These are phyloP conservation scores for Okapia johnstoni DNA, from an alignment of 2,113 vertebrate genomes.

Conservation along the genomic window DNA sequence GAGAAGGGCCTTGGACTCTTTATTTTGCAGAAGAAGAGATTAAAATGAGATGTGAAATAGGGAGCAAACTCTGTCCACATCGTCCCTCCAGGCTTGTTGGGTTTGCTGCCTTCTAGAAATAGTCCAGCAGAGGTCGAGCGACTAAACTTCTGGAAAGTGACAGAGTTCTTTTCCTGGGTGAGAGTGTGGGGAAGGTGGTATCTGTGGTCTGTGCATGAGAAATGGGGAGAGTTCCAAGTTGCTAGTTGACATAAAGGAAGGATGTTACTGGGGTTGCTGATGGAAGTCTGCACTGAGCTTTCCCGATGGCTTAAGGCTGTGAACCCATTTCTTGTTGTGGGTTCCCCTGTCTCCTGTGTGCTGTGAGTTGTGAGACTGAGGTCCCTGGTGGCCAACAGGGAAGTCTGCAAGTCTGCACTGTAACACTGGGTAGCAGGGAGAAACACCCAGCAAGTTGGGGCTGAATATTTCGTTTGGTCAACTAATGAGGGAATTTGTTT, in stretches of 20 bases:
- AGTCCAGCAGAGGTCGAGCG: background rate
- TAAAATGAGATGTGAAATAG: background rate
- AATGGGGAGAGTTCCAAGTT: background rate
- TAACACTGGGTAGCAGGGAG: background rate
- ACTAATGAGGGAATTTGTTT: background rate
- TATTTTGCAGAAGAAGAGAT: background rate
- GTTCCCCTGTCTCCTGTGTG: background rate
- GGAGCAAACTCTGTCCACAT: background rate
- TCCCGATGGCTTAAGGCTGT: background rate
- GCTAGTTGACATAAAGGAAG: background rate
- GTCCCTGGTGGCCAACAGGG: background rate
- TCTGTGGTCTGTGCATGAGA: background rate
- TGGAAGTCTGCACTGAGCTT: background rate
- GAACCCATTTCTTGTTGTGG: background rate
- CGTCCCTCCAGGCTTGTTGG: background rate
- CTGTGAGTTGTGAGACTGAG: background rate
- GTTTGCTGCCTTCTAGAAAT: background rate
- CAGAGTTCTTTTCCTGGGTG: background rate
- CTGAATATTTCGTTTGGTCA: background rate
- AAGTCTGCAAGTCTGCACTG: background rate
- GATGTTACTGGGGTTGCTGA: background rate
- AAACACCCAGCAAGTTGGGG: background rate
- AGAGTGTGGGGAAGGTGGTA: background rate
- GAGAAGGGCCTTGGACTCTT: background rate
- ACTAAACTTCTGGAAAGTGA: slow-evolving; percentile 18